phyloP scores from a whole-genome alignment of 2,113 vertebrate species.

The Girardinichthys multiradiatus region DNA sequence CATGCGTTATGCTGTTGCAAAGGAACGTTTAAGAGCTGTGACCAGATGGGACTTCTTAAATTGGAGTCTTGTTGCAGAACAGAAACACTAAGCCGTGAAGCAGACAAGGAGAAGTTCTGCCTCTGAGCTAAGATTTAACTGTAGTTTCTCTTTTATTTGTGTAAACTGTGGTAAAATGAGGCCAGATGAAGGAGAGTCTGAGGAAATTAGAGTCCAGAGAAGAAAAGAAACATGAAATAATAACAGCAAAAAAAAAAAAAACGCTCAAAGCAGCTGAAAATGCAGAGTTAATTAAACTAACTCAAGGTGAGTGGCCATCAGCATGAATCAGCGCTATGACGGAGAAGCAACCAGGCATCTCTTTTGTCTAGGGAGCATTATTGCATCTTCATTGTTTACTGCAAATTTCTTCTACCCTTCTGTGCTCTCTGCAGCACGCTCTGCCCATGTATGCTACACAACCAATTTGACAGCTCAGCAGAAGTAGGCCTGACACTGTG shows the following conservation, averaged over 20 bases:
- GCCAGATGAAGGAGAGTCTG: background rate
- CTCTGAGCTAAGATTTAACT: conserved; percentile 10
- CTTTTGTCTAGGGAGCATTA: conserved; percentile 6
- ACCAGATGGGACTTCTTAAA: conserved; percentile 27
- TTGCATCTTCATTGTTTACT: conserved; percentile 11
- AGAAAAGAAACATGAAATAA: conserved; percentile 2
- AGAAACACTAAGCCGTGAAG: conserved; percentile 23
- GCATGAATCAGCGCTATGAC: conserved; percentile 10
- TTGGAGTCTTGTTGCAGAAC: conserved; percentile 31
- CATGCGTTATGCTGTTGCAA: background rate
- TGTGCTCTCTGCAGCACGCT: conserved; percentile 17
- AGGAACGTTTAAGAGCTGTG: conserved; percentile 5
- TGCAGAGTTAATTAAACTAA: conserved; percentile 15
- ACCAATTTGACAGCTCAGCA: conserved; percentile 47
- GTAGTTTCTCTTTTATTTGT: conserved; percentile 22
- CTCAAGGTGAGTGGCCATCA: background rate
- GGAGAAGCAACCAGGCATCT: conserved; percentile 2
- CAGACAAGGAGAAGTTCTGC: conserved; percentile 38
- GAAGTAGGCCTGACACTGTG: conserved; percentile 33
- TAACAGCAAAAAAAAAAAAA: background rate
- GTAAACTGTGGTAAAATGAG: conserved; percentile 6
- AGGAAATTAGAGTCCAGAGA: background rate
- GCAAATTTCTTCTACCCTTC: conserved; percentile 4
- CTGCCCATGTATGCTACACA: conserved; percentile 9
- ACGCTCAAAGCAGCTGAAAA: background rate